These are phyloP conservation scores for Eupithecia inturbata DNA, from an alignment of 2,888 invertebrate genomes.

Conservation along the genomic window DNA sequence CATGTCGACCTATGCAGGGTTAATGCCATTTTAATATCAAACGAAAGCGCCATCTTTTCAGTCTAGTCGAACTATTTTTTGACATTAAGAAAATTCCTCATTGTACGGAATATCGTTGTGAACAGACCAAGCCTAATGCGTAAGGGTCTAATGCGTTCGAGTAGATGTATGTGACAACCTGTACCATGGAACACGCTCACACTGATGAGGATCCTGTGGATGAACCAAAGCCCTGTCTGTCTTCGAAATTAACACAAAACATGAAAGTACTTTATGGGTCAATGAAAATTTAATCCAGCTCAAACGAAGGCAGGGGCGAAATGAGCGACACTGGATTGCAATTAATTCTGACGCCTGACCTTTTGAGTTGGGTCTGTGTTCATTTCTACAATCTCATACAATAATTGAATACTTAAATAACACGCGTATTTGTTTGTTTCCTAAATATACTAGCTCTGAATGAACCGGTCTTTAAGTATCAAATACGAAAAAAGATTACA, in stretches of 20 bases:
- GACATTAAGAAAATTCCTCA: too few species aligned
- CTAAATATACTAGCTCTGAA: neutral
- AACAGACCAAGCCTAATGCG: too few species aligned
- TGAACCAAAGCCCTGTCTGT: neutral
- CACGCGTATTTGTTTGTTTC: neutral
- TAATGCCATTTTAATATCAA: too few species aligned
- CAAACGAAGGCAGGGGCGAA: conserved; percentile 44
- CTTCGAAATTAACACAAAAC: neutral
- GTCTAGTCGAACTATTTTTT: too few species aligned
- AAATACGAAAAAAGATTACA: neutral
- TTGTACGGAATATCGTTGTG: neutral
- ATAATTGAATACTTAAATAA: conserved; percentile 3
- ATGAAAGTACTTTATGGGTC: conserved; percentile 49
- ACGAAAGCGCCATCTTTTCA: too few species aligned
- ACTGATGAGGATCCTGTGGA: neutral
- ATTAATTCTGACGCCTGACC: conserved; percentile 53
- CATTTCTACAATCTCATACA: conserved; percentile 19
- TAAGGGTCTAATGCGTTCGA: neutral
- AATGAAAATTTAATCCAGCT: conserved; percentile 56
- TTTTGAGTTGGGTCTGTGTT: conserved; percentile 37
- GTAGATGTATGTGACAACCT: neutral
- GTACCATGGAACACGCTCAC: neutral
- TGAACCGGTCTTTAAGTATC: neutral
- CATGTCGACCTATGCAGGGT: too few species aligned
- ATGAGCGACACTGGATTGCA: conserved; percentile 58